Percentiles rank a stretch among this genome's conserved stretches.
These are phyloP conservation scores for Rhabdomys pumilio DNA, from an alignment of 2,797 vertebrate species.

Conservation along the genomic window DNA sequence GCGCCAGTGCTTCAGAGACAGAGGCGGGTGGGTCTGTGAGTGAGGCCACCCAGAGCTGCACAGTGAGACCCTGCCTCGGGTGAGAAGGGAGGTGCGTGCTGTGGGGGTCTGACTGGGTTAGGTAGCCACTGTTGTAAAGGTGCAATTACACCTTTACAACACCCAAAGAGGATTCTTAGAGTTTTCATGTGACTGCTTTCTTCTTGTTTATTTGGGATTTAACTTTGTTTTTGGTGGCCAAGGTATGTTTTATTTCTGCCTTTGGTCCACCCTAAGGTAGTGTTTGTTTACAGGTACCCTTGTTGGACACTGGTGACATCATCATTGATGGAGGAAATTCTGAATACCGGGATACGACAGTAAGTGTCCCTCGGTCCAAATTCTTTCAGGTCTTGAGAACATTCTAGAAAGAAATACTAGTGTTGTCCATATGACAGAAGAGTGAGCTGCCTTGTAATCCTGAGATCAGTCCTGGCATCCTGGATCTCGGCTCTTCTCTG, in stretches of 20 bases:
- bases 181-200: background rate
- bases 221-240: background rate
- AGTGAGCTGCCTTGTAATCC: accelerated
- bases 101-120: background rate
- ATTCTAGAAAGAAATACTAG: background rate
- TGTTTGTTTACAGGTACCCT: conserved; percentile 91
- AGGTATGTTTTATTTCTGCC: background rate
- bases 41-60: background rate
- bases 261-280: background rate
- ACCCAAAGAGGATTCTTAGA: background rate
- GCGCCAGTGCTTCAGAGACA: background rate
- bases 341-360: conserved; percentile 97
- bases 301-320: conserved; percentile 95
- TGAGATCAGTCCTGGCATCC: accelerated
- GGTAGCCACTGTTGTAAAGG: background rate
- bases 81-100: background rate
- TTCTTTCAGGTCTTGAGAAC: background rate
- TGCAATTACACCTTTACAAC: background rate
- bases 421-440: accelerated
- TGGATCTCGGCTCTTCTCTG: background rate
- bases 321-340: conserved; percentile 99
- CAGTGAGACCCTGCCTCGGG: background rate
- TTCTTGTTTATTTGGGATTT: background rate
- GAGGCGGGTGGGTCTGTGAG: background rate
- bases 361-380: conserved; percentile 85